Base-by-base conservation (phyloP, 2,113 vertebrate genomes). In the Callipepla californica region DNA sequence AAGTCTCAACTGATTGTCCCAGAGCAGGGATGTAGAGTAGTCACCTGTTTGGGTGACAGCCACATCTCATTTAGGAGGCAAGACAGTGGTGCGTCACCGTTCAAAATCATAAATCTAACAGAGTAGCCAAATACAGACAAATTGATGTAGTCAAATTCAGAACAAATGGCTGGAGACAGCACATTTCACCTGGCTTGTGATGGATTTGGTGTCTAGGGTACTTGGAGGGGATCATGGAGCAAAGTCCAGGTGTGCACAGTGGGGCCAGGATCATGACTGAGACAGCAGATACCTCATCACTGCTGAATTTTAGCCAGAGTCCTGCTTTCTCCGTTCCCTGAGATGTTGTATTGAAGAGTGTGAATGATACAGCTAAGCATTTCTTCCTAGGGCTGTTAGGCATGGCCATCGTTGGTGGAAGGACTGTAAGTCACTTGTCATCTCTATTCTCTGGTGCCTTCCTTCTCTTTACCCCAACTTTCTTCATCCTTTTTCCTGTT, bases 291-390 rank as follows among this genome's bases (percentile, higher is more conserved):
- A 13, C 6, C 34, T 61, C 30, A 81, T 51, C 58, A 75, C 0
- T 0, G 1, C 7, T 21, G 74, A 58, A 4, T 79, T 89, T 89
- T 76, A 42, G 17, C 63, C 80, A 26, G 48, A 72, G 13, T 68
- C 11, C 63, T 82, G 45, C 40, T 42, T 85, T 8, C 9, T 74
- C 2, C 34, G 16, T 61, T 73, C 62, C 74, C 48, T 0, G 3
- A 62, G 59, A 53, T 14, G 3, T 63, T 85, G 34, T 16, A 9
- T 28, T 21, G 32, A 44, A 22, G 1, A 76, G 32, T 16, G 22
- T 80, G n/a, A 5, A 17, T 47, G 14, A 15, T 36, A 44, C 5
- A 22, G 34, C 0, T 1, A 50, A 36, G 21, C 1, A 0, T 66
- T 93, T 81, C 25, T 87, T 61, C 25, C 26, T 76, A 45, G 44